Evolutionary conservation across 2,797 vertebrate species (phyloP).

Genomic region (Paedocypris micromegethes): DNA sequence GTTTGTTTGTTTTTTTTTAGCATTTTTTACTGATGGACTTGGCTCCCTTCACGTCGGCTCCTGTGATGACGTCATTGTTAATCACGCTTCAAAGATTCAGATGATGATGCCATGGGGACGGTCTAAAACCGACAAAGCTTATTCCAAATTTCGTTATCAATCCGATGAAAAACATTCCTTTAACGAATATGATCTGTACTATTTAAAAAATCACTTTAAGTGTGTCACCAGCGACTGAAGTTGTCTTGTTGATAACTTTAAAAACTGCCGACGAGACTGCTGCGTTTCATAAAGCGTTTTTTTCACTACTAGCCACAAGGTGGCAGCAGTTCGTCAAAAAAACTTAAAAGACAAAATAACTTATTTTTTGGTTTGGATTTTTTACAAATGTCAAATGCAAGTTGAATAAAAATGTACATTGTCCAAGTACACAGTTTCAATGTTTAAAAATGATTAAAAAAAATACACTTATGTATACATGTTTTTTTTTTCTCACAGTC

Average conservation of each 20-base stretch:
- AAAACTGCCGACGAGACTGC: neutral
- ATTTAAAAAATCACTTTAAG: constrained; percentile 84
- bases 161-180: constrained; percentile 29
- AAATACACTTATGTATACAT: no score
- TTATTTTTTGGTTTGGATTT: neutral
- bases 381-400: neutral
- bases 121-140: constrained; percentile 65
- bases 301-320: constrained; percentile 22
- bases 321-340: constrained; percentile 9
- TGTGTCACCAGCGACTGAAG: constrained; percentile 74
- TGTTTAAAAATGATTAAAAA: no score
- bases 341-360: neutral
- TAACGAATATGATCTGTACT: constrained; percentile 65
- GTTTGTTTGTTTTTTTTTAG: constrained; percentile 53
- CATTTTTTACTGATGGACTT: constrained; percentile 86
- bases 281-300: neutral
- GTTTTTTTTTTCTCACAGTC: no score
- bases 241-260: neutral
- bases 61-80: constrained; percentile 79
- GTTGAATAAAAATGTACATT: no score
- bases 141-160: constrained; percentile 75
- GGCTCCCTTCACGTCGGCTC: constrained; percentile 82
- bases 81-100: constrained; percentile 74
- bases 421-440: no score
- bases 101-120: constrained; percentile 73